These are phyloP conservation scores for Stegodyphus mimosarum DNA, from an alignment of 1,140 invertebrate species.

Conservation along the genomic window DNA sequence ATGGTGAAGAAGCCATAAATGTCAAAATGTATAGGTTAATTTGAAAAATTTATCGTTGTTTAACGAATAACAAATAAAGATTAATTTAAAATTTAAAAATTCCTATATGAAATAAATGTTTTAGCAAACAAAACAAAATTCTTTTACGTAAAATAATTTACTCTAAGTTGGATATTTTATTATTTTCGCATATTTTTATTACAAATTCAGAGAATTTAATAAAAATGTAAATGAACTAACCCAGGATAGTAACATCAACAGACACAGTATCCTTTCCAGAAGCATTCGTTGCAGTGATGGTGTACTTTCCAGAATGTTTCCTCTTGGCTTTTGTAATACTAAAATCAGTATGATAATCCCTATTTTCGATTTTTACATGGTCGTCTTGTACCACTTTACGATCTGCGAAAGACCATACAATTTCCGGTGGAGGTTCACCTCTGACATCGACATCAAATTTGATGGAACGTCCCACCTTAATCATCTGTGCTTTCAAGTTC, in stretches of 20 bases:
- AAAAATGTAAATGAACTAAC: conserved; percentile 69
- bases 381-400: conserved; percentile 84
- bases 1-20: no score
- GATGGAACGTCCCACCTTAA: conserved; percentile 89
- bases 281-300: conserved; percentile 86
- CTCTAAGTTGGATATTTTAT: no score
- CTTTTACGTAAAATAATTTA: no score
- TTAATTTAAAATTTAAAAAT: no score
- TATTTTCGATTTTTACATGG: conserved; percentile 88
- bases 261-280: conserved; percentile 90
- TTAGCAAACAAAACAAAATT: no score
- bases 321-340: conserved; percentile 82
- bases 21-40: no score
- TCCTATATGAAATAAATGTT: no score
- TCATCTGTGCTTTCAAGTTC: conserved; percentile 85
- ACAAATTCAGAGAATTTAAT: no score
- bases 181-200: no score
- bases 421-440: conserved; percentile 88
- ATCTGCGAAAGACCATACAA: conserved; percentile 86
- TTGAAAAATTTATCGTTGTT: no score
- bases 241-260: conserved; percentile 90
- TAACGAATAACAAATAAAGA: no score
- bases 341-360: conserved; percentile 92
- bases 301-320: conserved; percentile 92
- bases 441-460: conserved; percentile 92